These are phyloP conservation scores for Diabrotica virgifera DNA, from an alignment of 1,140 invertebrate species.

Conservation along the genomic window DNA sequence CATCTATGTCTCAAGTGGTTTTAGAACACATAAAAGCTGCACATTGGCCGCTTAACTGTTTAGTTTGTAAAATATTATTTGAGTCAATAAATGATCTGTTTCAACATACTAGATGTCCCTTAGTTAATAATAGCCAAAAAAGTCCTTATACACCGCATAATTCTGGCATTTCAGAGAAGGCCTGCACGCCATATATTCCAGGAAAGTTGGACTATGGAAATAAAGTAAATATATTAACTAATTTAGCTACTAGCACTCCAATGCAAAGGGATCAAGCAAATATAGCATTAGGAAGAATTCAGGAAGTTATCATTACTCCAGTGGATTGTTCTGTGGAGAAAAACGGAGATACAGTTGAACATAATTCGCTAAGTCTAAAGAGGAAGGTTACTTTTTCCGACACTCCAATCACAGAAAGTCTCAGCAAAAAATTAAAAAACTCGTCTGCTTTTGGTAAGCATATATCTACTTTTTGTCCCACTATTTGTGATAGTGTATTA, in stretches of 20 bases:
- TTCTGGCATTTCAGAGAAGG: constrained; percentile 10
- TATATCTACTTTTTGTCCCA: background rate
- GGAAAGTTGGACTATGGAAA: constrained; percentile 8
- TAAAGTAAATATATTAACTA: constrained; percentile 17
- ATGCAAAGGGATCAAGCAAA: constrained; percentile 28
- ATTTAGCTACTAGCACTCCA: constrained; percentile 34
- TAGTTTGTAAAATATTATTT: constrained; percentile 33
- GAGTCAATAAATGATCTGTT: constrained; percentile 28
- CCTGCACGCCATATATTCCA: constrained; percentile 14
- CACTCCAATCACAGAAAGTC: constrained; percentile 12
- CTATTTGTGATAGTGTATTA: no score
- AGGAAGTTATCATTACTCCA: constrained; percentile 28
- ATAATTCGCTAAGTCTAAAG: constrained; percentile 25
- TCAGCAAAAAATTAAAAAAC: constrained; percentile 7
- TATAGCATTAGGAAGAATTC: constrained; percentile 21
- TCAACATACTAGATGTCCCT: constrained; percentile 23
- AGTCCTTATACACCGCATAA: constrained; percentile 17
- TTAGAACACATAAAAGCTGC: constrained; percentile 27
- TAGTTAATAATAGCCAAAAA: constrained; percentile 19
- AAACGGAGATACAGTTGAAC: background rate
- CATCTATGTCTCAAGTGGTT: constrained; percentile 10
- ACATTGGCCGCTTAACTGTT: constrained; percentile 35
- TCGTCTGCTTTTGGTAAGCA: background rate
- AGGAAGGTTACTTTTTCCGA: constrained; percentile 34
- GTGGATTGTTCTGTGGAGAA: constrained; percentile 19